Evolutionary conservation across 2,113 vertebrate genomes (phyloP), one percentile per base, ranked within the genome.

Genomic region (Progne subis): DNA sequence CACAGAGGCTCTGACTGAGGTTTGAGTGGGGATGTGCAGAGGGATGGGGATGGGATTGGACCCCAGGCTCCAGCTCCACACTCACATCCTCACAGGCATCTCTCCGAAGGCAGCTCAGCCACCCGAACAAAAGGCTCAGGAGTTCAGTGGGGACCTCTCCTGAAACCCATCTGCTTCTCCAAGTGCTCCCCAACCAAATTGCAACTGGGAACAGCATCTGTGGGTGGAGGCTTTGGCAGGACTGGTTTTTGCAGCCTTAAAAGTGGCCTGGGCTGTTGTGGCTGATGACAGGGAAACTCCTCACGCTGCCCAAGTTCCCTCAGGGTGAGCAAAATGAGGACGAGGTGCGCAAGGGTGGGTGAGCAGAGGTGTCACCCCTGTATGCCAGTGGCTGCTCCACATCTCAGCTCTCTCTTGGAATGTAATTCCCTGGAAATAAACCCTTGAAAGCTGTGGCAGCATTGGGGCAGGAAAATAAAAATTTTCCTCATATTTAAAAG

Each of bases 341-440:
- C 0, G 0, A 69, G 25, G 19, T 1, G 2, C 13, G 60, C 39
- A 4, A 11, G 37, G 11, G 11, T 1, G 12, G 31, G 10, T 3
- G 18, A 19, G 29, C 25, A 43, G 41, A 41, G 15, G 8, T 60
- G 60, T 10, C 69, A n/a, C 18, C 29, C 32, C 32, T 43, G 18
- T 23, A 17, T 32, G 11, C 23, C 44, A 59, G 26, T 2, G 56
- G 14, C 56, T n/a, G 29, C 15, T 63, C 18, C 47, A 29, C 5
- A 29, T 6, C 15, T 39, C 56, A 13, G 23, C 3, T 57, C 39
- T n/a, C 28, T 60, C 63, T 31, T 19, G 59, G n/a, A 14, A 64
- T 50, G 34, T 2, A 11, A 43, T n/a, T 47, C 8, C 31, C 50
- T 12, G 21, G 26, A 60, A 79, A 55, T 12, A 53, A 79, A 6